A percentile compares a stretch with the other conserved stretches of the same genome.
These are phyloP conservation scores for Lordiphosa mommai DNA, from an alignment of 1,140 invertebrate genomes.

Conservation along the genomic window DNA sequence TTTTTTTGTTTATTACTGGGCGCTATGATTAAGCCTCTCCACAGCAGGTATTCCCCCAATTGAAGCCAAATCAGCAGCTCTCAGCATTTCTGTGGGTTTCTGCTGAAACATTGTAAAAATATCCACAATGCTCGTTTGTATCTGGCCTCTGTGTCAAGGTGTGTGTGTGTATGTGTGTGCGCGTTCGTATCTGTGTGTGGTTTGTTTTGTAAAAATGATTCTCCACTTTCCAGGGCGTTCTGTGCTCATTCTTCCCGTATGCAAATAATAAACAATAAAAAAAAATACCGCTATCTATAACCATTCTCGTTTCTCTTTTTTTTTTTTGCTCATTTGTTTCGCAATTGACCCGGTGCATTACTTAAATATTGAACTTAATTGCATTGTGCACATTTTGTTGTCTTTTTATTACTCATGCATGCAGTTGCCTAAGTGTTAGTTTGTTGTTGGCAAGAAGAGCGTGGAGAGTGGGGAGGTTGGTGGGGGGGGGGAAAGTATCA, in stretches of 20 bases:
- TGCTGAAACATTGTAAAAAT: conserved; percentile 41
- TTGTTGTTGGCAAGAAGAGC: background rate
- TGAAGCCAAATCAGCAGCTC: conserved; percentile 24
- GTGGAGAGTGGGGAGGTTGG: background rate
- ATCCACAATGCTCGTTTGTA: background rate
- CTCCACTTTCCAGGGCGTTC: conserved; percentile 45
- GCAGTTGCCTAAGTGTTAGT: conserved; percentile 8
- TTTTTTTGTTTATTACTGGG: background rate
- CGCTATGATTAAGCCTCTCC: conserved; percentile 48
- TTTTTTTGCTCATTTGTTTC: conserved; percentile 42
- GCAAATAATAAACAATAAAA: conserved; percentile 38
- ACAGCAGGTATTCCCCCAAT: conserved; percentile 63
- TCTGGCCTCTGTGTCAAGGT: conserved; percentile 37
- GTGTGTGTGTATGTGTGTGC: conserved; percentile 12
- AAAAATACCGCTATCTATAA: conserved; percentile 44
- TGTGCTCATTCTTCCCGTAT: conserved; percentile 20
- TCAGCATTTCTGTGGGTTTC: conserved; percentile 53
- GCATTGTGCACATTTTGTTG: conserved; percentile 10
- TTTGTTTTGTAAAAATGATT: conserved; percentile 59
- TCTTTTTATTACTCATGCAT: conserved; percentile 49
- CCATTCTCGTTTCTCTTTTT: conserved; percentile 14
- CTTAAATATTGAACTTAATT: conserved; percentile 67
- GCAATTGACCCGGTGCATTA: conserved; percentile 58
- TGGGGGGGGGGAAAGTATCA: conserved; percentile 9
- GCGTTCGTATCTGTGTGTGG: conserved; percentile 7